These are phyloP conservation scores for Strigamia transsilvanica DNA, from an alignment of 2,888 invertebrate species.

Conservation along the genomic window DNA sequence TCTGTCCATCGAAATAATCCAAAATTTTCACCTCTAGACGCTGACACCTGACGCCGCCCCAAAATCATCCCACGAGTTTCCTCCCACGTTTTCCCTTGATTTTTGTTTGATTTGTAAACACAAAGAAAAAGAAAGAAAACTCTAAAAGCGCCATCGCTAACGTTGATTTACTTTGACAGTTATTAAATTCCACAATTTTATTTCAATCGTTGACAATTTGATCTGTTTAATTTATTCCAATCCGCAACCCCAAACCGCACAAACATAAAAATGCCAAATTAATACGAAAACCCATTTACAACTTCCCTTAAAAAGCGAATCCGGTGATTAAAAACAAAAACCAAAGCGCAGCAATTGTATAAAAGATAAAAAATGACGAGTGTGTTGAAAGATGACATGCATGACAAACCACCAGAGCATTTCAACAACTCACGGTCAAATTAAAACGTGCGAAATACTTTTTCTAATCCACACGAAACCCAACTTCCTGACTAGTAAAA, in stretches of 20 bases:
- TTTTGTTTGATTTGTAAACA: too few relatives aligned
- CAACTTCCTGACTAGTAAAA: background rate
- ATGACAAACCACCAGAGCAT: background rate
- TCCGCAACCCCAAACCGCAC: too few relatives aligned
- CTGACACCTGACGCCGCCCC: too few relatives aligned
- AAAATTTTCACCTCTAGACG: too few relatives aligned
- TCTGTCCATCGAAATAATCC: too few relatives aligned
- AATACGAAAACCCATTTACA: too few relatives aligned
- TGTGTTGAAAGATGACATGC: background rate
- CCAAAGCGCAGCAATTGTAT: background rate
- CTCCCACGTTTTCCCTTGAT: too few relatives aligned
- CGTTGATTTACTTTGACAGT: background rate
- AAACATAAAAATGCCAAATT: too few relatives aligned
- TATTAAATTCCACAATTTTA: background rate
- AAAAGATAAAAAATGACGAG: background rate
- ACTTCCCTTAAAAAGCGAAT: too few relatives aligned
- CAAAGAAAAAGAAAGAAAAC: too few relatives aligned
- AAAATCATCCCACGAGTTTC: too few relatives aligned
- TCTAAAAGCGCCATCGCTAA: background rate
- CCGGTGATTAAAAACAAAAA: background rate
- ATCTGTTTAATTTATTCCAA: background rate
- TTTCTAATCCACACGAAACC: background rate
- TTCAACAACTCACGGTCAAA: conserved; percentile 20
- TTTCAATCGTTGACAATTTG: background rate
- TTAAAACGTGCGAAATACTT: background rate